These are phyloP conservation scores for Carassius auratus DNA, from an alignment of 2,113 vertebrate genomes.

Conservation along the genomic window DNA sequence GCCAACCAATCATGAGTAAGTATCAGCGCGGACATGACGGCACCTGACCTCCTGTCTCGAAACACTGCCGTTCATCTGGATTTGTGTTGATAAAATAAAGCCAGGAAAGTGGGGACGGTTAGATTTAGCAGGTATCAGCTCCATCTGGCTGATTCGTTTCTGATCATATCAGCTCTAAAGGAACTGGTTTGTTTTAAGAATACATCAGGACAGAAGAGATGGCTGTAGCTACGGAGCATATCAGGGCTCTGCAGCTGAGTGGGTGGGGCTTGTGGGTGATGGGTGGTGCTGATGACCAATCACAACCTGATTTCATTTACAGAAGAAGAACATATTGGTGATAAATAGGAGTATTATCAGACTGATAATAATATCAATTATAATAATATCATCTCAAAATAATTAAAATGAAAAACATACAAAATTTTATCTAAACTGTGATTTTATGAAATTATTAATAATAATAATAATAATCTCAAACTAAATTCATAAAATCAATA, in stretches of 20 bases:
- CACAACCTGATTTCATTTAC: not conserved
- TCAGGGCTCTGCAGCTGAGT: not conserved
- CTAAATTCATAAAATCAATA: no score
- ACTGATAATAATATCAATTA: no score
- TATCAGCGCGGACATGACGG: not conserved
- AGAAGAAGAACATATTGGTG: not conserved
- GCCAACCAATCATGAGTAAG: not conserved
- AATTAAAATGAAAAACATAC: no score
- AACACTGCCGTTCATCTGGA: not conserved
- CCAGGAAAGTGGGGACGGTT: no score
- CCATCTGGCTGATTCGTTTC: conserved; percentile 64
- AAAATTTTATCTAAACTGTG: no score
- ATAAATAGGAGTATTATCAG: not conserved
- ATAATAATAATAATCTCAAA: no score
- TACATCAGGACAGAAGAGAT: conserved; percentile 69
- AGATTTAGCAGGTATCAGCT: conserved; percentile 34
- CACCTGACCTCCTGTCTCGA: conserved; percentile 25
- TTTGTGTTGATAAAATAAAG: conserved; percentile 42
- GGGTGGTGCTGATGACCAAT: not conserved
- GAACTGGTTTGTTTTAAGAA: conserved; percentile 71
- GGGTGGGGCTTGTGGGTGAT: not conserved
- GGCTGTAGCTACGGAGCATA: conserved; percentile 60
- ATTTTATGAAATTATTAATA: no score
- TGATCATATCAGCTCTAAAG: conserved; percentile 73
- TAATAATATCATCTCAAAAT: no score